phyloP scores from a whole-genome alignment of 2,888 invertebrate species.

The Synergus laeviventris region DNA sequence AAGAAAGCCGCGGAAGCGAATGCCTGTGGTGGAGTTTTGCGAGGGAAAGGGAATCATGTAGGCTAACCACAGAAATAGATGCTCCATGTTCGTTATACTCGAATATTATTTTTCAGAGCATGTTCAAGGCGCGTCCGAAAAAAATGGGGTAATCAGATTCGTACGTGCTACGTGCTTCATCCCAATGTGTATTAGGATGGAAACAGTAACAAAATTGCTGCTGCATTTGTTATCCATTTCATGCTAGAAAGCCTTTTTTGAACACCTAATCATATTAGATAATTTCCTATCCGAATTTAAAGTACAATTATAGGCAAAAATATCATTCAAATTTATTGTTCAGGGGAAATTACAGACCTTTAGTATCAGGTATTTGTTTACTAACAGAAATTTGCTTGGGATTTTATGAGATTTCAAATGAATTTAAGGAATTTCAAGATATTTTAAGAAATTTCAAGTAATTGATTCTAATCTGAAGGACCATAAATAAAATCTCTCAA shows the following conservation, averaged over 20 bases:
- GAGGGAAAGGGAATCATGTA: slow-evolving; percentile 27
- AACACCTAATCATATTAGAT: not conserved
- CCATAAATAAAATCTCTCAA: too few relatives aligned
- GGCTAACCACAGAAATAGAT: slow-evolving; percentile 34
- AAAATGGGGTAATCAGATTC: slow-evolving; percentile 16
- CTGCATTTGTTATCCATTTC: not conserved
- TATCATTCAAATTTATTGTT: too few relatives aligned
- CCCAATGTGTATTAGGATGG: not conserved
- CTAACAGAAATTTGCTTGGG: too few relatives aligned
- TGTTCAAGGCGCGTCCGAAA: slow-evolving; percentile 10
- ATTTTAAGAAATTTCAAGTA: too few relatives aligned
- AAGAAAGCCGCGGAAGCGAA: slow-evolving; percentile 5
- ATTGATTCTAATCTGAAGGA: too few relatives aligned
- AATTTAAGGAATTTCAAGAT: too few relatives aligned
- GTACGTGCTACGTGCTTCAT: slow-evolving; percentile 34
- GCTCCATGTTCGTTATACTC: slow-evolving; percentile 14
- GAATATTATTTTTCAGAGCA: slow-evolving; percentile 36
- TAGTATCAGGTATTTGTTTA: too few relatives aligned
- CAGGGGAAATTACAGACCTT: too few relatives aligned
- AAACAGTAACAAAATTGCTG: not conserved
- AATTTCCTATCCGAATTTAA: too few relatives aligned
- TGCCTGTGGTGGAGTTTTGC: slow-evolving; percentile 11
- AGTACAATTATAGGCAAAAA: too few relatives aligned
- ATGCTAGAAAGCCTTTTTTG: not conserved
- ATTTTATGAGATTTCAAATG: too few relatives aligned